These are phyloP conservation scores for Todiramphus saurophagus DNA, from an alignment of 2,113 vertebrate species.

Conservation along the genomic window DNA sequence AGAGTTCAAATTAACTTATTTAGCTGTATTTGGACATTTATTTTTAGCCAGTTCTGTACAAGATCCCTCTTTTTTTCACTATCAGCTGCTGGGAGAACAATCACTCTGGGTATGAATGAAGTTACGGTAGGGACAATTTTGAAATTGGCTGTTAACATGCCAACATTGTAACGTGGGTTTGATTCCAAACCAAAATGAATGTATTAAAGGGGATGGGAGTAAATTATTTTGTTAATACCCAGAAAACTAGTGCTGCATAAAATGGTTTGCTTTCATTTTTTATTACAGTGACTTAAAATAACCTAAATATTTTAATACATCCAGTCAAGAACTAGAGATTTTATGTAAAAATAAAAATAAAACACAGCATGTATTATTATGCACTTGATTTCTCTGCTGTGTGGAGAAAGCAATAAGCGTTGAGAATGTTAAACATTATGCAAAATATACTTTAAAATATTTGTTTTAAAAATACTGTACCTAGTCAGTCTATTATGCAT, in stretches of 20 bases:
- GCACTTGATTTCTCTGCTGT: slow-evolving; percentile 90
- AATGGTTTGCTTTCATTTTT: slow-evolving; percentile 62
- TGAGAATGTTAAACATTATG: slow-evolving; percentile 85
- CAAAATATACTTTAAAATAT: slow-evolving; percentile 82
- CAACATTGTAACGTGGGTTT: slow-evolving; percentile 58
- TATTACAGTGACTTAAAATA: slow-evolving; percentile 76
- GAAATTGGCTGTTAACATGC: slow-evolving; percentile 53
- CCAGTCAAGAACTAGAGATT: slow-evolving; percentile 73
- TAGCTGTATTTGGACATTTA: slow-evolving; percentile 51
- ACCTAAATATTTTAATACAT: slow-evolving; percentile 76
- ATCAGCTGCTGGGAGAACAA: slow-evolving; percentile 7
- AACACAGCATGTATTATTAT: slow-evolving; percentile 85
- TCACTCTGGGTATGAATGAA: slow-evolving; percentile 66
- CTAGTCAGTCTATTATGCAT: slow-evolving; percentile 75
- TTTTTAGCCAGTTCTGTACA: slow-evolving; percentile 8
- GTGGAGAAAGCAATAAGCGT: slow-evolving; percentile 86
- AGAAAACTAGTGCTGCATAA: slow-evolving; percentile 74
- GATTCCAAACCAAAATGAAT: slow-evolving; percentile 78
- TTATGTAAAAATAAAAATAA: slow-evolving; percentile 70
- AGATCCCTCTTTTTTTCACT: slow-evolving; percentile 25
- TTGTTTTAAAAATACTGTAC: slow-evolving; percentile 86
- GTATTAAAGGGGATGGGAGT: slow-evolving; percentile 70
- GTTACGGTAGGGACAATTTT: slow-evolving; percentile 27
- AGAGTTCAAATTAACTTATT: slow-evolving; percentile 66
- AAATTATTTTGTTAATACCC: slow-evolving; percentile 78